Evolutionary conservation across 1,140 invertebrate species (phyloP).

Genomic region (Zaprionus africanus): DNA sequence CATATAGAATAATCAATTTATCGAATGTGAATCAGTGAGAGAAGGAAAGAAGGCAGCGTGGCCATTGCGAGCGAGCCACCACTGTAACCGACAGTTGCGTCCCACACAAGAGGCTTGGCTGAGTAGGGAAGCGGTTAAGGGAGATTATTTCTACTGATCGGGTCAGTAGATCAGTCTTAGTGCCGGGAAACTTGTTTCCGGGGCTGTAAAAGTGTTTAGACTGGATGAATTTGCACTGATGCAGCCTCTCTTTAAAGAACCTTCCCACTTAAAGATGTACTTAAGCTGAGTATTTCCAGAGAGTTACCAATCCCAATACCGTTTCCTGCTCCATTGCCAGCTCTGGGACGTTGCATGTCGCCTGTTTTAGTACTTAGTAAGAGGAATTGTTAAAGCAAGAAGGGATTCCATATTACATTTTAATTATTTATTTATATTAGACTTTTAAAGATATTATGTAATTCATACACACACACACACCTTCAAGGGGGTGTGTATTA

Average conservation of each 20-base stretch:
- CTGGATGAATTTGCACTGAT: too few relatives aligned
- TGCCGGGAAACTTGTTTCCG: too few relatives aligned
- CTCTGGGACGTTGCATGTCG: background rate
- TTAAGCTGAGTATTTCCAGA: background rate
- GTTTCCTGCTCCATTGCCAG: background rate
- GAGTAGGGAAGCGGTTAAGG: background rate
- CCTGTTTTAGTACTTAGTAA: conserved; percentile 11
- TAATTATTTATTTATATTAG: conserved; percentile 47
- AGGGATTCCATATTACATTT: conserved; percentile 22
- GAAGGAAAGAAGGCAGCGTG: background rate
- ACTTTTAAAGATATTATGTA: conserved; percentile 27
- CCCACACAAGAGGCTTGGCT: background rate
- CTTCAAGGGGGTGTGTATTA: background rate
- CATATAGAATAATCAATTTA: background rate
- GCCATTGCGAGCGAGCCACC: background rate
- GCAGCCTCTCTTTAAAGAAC: too few relatives aligned
- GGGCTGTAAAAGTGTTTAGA: too few relatives aligned
- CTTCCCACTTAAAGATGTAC: background rate
- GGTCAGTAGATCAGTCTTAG: too few relatives aligned
- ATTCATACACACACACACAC: conserved; percentile 27
- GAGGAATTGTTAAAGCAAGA: conserved; percentile 36
- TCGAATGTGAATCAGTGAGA: background rate
- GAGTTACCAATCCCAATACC: background rate
- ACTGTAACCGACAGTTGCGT: conserved; percentile 5
- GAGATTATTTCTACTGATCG: background rate